A percentile compares a stretch with the other conserved stretches of the same genome.
phyloP scores from a whole-genome alignment of 2,113 vertebrate species.

The Tetraodon nigroviridis region DNA sequence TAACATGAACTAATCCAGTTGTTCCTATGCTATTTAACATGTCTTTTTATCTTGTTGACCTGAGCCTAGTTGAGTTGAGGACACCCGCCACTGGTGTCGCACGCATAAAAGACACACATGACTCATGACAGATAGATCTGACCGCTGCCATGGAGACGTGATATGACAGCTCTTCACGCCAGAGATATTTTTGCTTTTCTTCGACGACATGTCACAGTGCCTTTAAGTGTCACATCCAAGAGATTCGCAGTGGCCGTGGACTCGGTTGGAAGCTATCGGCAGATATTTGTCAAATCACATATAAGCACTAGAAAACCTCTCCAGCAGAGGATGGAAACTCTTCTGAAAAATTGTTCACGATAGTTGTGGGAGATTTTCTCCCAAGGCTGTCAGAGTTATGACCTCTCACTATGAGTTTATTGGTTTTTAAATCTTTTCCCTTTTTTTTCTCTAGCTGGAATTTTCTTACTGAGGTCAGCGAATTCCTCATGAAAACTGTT shows the following conservation, averaged over 20 bases:
- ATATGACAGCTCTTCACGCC: conserved; percentile 40
- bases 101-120: conserved; percentile 48
- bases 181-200: conserved; percentile 46
- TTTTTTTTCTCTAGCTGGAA: conserved; percentile 4
- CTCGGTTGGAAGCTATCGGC: conserved; percentile 29
- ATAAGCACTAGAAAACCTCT: conserved; percentile 17
- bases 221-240: conserved; percentile 20
- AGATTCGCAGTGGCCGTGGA: conserved; percentile 24
- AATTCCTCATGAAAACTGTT: conserved; percentile 38
- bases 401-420: conserved; percentile 36
- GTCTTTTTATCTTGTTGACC: neutral
- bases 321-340: conserved; percentile 32
- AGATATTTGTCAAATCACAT: conserved; percentile 40
- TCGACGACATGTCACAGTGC: conserved; percentile 14
- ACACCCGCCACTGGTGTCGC: conserved; percentile 20
- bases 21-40: too few relatives aligned
- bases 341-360: conserved; percentile 41
- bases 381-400: conserved; percentile 29
- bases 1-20: too few relatives aligned
- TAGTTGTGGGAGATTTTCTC: conserved; percentile 38
- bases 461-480: conserved; percentile 38
- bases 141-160: conserved; percentile 34
- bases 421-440: conserved; percentile 17
- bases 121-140: conserved; percentile 44
- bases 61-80: neutral